Evolutionary conservation across 2,113 vertebrate species (phyloP).

Genomic region (Vimba vimba): DNA sequence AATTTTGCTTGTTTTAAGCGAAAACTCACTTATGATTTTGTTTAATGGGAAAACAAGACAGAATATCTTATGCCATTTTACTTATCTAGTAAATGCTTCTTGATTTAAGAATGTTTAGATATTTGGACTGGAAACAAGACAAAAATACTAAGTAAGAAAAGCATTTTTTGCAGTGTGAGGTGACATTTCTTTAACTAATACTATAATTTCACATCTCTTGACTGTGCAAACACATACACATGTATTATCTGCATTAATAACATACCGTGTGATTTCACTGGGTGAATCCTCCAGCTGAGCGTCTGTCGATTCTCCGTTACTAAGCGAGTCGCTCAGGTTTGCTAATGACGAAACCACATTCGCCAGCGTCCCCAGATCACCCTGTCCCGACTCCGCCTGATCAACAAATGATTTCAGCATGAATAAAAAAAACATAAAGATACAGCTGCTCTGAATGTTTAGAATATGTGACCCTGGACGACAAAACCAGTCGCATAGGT

Average conservation of each 20-base stretch:
- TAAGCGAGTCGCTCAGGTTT: slow-evolving; percentile 84
- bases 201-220: too few species aligned
- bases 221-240: not conserved
- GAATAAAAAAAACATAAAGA: not conserved
- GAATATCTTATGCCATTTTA: too few species aligned
- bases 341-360: slow-evolving; percentile 97
- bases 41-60: too few species aligned
- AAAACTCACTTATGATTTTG: too few species aligned
- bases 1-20: too few species aligned
- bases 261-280: slow-evolving; percentile 89
- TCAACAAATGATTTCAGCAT: slow-evolving; percentile 2
- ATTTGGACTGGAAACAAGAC: too few species aligned
- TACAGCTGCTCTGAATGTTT: not conserved
- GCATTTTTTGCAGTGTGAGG: too few species aligned
- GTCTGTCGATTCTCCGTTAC: slow-evolving; percentile 89
- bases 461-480: not conserved
- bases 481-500: too few species aligned
- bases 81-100: too few species aligned
- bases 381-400: slow-evolving; percentile 89
- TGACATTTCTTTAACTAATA: too few species aligned
- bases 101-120: too few species aligned
- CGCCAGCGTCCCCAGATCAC: slow-evolving; percentile 93
- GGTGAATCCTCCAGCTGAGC: slow-evolving; percentile 87
- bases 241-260: slow-evolving; percentile 13
- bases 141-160: too few species aligned